These are phyloP conservation scores for Meloidogyne exigua DNA, from an alignment of 1,140 invertebrate genomes.

Conservation along the genomic window DNA sequence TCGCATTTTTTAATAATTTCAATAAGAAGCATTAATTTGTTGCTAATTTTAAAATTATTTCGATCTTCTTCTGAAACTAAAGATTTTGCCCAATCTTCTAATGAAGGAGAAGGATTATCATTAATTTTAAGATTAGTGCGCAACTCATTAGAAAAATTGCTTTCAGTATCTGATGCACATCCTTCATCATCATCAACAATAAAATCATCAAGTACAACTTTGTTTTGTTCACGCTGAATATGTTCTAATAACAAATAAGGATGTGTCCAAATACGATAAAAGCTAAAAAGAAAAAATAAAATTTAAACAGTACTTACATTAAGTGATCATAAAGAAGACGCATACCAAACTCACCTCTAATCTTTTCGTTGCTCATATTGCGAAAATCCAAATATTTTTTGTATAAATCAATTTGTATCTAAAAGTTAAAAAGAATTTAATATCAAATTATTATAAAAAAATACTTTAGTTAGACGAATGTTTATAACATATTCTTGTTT, in stretches of 20 bases:
- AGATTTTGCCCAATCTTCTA: conserved; percentile 18
- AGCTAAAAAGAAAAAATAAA: not conserved
- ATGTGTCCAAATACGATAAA: conserved; percentile 83
- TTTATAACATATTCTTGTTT: conserved; percentile 93
- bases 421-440: not conserved
- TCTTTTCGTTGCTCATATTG: not conserved
- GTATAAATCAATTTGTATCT: conserved; percentile 83
- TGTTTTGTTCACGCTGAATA: conserved; percentile 65
- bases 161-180: not conserved
- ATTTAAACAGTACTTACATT: not conserved
- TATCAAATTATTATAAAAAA: not conserved
- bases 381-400: conserved; percentile 54
- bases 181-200: conserved; percentile 51
- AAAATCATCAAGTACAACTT: conserved; percentile 58
- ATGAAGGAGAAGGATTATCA: not conserved
- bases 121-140: not conserved
- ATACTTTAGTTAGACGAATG: conserved; percentile 73
- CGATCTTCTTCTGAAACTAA: conserved; percentile 49
- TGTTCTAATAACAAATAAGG: conserved; percentile 78
- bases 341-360: not conserved
- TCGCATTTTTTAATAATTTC: conserved; percentile 67
- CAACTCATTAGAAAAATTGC: not conserved
- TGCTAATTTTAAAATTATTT: conserved; percentile 64
- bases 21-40: conserved; percentile 66
- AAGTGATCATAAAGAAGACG: not conserved